phyloP scores from a whole-genome alignment of 92 coral and sea anemone genomes.

The Virgularia gustaviana region DNA sequence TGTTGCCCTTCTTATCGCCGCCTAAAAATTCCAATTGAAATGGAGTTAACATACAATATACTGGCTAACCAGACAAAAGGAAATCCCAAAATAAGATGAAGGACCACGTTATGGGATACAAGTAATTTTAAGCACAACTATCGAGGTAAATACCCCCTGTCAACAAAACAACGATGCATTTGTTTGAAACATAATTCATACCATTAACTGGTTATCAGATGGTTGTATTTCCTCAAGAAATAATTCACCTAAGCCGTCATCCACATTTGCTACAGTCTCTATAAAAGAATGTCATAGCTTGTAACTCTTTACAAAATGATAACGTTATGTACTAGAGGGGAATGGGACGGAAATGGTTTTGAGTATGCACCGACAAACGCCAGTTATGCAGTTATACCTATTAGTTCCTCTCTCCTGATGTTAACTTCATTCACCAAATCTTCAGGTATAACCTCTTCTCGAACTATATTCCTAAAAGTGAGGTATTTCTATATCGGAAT shows the following conservation, averaged over 20 bases:
- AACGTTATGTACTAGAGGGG: background rate
- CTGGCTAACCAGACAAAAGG: background rate
- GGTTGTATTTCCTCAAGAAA: slow-evolving; percentile 88
- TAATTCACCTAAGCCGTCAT: slow-evolving; percentile 82
- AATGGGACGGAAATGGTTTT: too few species aligned
- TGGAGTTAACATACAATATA: background rate
- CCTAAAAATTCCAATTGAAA: slow-evolving; percentile 39
- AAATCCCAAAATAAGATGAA: too few species aligned
- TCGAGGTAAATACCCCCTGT: too few species aligned
- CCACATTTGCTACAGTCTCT: slow-evolving; percentile 91
- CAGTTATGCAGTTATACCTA: too few species aligned
- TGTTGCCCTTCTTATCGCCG: slow-evolving; percentile 87
- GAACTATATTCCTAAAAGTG: slow-evolving; percentile 51
- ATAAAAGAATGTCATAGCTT: background rate
- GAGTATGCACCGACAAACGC: too few species aligned
- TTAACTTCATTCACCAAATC: slow-evolving; percentile 84
- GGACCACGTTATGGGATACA: too few species aligned
- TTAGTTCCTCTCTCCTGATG: slow-evolving; percentile 67
- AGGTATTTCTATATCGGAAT: background rate
- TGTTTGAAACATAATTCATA: slow-evolving; percentile 34
- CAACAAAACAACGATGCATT: too few species aligned
- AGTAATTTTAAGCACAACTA: too few species aligned
- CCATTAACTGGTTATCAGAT: slow-evolving; percentile 79
- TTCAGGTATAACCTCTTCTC: slow-evolving; percentile 82
- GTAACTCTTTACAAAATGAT: background rate